Conservation (phyloP, 2,888 invertebrate species). For the Tachina grossa region DNA sequence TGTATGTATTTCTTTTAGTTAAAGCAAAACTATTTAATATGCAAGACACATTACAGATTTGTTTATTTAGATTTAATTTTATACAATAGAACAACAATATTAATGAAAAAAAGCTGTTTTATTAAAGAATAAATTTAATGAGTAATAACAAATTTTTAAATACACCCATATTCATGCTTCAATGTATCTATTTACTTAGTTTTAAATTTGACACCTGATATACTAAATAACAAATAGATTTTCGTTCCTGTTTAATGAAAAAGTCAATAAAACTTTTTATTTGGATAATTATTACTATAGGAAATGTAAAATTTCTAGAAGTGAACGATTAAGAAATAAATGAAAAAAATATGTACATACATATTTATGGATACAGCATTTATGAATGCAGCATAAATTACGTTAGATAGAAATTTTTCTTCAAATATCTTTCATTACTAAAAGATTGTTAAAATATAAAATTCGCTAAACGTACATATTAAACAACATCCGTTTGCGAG, state of each 20-base stretch:
- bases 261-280: conserved; percentile 29
- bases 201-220: conserved; percentile 53
- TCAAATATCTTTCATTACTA: not conserved
- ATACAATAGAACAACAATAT: conserved; percentile 31
- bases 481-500: conserved; percentile 29
- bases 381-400: not conserved
- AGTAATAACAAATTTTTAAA: conserved; percentile 43
- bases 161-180: conserved; percentile 14
- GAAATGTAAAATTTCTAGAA: conserved; percentile 13
- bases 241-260: conserved; percentile 7
- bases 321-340: not conserved
- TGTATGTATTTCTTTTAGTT: conserved; percentile 11
- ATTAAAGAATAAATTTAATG: conserved; percentile 48
- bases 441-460: not conserved
- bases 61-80: conserved; percentile 66
- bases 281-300: conserved; percentile 12
- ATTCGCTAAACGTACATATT: not conserved
- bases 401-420: not conserved
- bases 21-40: conserved; percentile 60
- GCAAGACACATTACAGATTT: conserved; percentile 66
- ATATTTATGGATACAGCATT: not conserved
- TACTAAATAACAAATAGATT: conserved; percentile 16
- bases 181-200: conserved; percentile 11
- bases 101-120: conserved; percentile 23
- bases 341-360: too few species aligned